Conservation (phyloP, 2,888 invertebrate species). For the Marronus borbonicus region DNA sequence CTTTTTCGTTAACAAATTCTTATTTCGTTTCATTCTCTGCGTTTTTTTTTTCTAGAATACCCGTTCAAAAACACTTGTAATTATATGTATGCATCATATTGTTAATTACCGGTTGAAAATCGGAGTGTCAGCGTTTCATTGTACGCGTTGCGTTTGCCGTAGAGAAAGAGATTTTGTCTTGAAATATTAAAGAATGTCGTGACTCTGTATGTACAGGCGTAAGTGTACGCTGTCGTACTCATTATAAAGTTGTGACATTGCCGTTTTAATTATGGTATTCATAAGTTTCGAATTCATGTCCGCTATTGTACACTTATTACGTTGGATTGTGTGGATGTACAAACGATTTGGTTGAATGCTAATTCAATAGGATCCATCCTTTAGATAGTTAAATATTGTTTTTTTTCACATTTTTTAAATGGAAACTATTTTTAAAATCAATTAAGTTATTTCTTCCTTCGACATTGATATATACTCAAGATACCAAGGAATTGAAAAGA, state of each 20-base stretch:
- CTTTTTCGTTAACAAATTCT: neutral
- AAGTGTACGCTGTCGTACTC: constrained; percentile 19
- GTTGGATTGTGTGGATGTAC: neutral
- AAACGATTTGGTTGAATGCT: neutral
- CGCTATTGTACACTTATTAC: neutral
- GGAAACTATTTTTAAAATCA: too few relatives aligned
- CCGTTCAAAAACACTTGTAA: neutral
- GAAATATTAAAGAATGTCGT: constrained; percentile 44
- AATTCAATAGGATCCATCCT: too few relatives aligned
- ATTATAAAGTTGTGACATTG: constrained; percentile 18
- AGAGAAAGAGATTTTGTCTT: constrained; percentile 38
- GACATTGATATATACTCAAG: too few relatives aligned
- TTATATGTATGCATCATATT: constrained; percentile 23
- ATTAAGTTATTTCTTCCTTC: too few relatives aligned
- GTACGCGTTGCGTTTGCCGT: neutral
- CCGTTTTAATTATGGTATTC: constrained; percentile 25
- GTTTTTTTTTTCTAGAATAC: neutral
- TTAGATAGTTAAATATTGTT: too few relatives aligned
- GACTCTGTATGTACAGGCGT: constrained; percentile 15
- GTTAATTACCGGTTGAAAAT: constrained; percentile 19
- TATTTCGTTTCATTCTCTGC: neutral
- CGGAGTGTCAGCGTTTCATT: neutral
- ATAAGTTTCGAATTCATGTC: constrained; percentile 13
- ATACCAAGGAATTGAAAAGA: too few relatives aligned
- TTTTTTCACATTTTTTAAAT: too few relatives aligned